A percentile compares a stretch with the other conserved stretches of the same genome.
Conservation (phyloP, 2,113 vertebrate genomes). For the Atrichornis clamosus region DNA sequence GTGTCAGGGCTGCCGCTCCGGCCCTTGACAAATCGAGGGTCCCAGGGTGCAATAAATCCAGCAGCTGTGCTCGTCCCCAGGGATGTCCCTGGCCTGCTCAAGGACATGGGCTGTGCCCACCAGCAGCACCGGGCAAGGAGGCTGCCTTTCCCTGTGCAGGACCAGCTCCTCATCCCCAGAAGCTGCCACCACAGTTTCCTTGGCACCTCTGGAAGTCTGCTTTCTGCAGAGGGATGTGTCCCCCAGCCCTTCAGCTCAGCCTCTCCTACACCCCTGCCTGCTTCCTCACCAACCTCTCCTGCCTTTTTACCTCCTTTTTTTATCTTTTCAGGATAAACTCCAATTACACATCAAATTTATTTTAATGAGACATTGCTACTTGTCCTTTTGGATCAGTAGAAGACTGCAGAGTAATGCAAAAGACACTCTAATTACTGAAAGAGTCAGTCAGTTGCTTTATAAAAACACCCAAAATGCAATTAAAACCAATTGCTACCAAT, state of each 20-base stretch:
- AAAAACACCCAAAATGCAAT: conserved; percentile 13
- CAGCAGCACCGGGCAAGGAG: rapidly evolving
- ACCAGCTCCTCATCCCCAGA: not conserved
- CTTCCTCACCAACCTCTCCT: not conserved
- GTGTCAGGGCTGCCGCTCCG: conserved; percentile 80
- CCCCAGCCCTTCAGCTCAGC: not conserved
- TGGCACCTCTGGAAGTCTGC: not conserved
- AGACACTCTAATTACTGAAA: conserved; percentile 60
- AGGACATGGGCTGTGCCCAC: not conserved
- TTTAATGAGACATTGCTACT: conserved; percentile 47
- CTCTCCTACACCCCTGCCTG: not conserved
- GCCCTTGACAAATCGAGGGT: conserved; percentile 93
- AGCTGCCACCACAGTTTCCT: not conserved
- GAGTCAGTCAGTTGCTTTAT: conserved; percentile 39
- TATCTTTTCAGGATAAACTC: not conserved
- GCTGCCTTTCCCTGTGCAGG: not conserved
- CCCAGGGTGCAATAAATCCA: conserved; percentile 88
- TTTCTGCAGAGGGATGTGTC: not conserved
- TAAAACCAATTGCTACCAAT: not conserved
- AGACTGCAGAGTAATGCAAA: conserved; percentile 64
- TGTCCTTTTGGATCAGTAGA: conserved; percentile 52
- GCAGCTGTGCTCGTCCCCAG: conserved; percentile 63
- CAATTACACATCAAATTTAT: not conserved
- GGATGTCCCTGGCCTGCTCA: not conserved
- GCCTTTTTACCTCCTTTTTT: not conserved